These are phyloP conservation scores for Poecilia wingei DNA, from an alignment of 2,797 vertebrate species.

Conservation along the genomic window DNA sequence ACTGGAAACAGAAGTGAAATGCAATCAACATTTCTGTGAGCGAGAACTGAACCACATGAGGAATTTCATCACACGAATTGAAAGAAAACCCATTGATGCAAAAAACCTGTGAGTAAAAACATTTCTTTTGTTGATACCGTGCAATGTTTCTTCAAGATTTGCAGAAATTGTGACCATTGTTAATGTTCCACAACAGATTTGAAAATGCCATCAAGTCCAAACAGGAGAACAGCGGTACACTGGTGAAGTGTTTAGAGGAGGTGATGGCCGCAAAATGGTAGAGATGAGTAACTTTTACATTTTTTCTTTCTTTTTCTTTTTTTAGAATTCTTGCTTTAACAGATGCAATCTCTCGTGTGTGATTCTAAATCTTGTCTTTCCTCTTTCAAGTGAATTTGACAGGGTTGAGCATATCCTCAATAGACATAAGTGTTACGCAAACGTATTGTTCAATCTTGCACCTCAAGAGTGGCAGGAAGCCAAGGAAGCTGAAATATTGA, in stretches of 20 bases:
- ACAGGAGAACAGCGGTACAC: conserved; percentile 76
- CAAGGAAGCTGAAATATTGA: conserved; percentile 47
- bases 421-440: conserved; percentile 78
- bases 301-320: background rate
- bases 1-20: background rate
- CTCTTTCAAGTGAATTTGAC: conserved; percentile 80
- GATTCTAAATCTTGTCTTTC: background rate
- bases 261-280: conserved; percentile 83
- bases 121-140: background rate
- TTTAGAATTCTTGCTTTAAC: background rate
- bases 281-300: background rate
- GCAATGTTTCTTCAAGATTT: background rate
- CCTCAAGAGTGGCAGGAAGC: conserved; percentile 83
- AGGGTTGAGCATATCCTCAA: conserved; percentile 76
- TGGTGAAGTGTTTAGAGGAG: conserved; percentile 77
- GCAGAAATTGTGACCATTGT: background rate
- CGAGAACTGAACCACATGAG: conserved; percentile 76
- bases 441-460: conserved; percentile 83
- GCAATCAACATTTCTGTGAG: conserved; percentile 54
- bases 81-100: conserved; percentile 76
- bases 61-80: conserved; percentile 79
- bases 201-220: conserved; percentile 80
- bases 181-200: conserved; percentile 68
- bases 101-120: conserved; percentile 75
- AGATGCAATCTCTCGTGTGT: background rate